A percentile compares a stretch with the other conserved stretches of the same genome.
phyloP scores from a whole-genome alignment of 2,797 vertebrate species.

The Pangasius sanitwongsei region DNA sequence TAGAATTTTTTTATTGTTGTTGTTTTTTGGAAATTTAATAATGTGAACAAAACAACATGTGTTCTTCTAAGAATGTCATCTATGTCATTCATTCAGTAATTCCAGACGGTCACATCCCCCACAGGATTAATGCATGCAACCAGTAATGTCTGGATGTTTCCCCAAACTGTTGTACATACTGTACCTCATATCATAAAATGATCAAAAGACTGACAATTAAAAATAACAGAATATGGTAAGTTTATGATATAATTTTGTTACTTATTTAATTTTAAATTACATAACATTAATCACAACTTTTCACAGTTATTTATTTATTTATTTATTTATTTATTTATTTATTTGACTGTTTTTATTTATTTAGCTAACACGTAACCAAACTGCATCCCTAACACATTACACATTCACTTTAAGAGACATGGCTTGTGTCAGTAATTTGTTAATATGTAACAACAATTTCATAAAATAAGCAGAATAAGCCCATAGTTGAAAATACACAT shows the following conservation, averaged over 20 bases:
- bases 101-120: neutral
- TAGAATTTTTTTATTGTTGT: neutral
- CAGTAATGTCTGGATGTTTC: neutral
- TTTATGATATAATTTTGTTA: neutral
- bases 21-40: neutral
- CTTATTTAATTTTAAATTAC: neutral
- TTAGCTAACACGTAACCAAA: constrained; percentile 23
- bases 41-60: neutral
- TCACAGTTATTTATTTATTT: neutral
- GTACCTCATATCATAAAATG: neutral
- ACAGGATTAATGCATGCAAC: neutral
- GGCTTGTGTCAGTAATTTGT: neutral
- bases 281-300: neutral
- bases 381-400: constrained; percentile 11
- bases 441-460: neutral
- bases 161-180: neutral
- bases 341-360: neutral
- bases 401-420: neutral
- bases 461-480: neutral
- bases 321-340: neutral
- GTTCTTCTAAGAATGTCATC: neutral
- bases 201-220: neutral
- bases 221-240: neutral
- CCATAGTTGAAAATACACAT: neutral
- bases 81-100: neutral